Percentiles rank a stretch among this genome's conserved stretches.
These are phyloP conservation scores for Tetramorium simillimum DNA, from an alignment of 1,140 invertebrate species.

Conservation along the genomic window DNA sequence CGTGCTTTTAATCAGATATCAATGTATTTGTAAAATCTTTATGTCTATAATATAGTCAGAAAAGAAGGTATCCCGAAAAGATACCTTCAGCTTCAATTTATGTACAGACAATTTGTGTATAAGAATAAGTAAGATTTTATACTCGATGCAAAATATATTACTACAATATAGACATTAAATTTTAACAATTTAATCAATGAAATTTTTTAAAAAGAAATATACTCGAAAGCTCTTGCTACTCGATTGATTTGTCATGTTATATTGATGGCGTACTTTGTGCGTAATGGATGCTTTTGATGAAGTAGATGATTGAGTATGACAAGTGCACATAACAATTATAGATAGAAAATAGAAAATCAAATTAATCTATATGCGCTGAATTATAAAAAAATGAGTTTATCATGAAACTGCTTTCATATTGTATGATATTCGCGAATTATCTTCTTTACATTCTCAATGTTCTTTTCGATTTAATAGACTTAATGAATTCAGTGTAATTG, in stretches of 20 bases:
- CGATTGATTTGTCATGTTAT: slow-evolving; percentile 52
- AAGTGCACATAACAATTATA: slow-evolving; percentile 38
- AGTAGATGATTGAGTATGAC: slow-evolving; percentile 30
- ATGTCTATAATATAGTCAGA: slow-evolving; percentile 79
- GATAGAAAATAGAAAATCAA: slow-evolving; percentile 58
- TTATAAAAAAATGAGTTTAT: slow-evolving; percentile 25
- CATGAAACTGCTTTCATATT: slow-evolving; percentile 53
- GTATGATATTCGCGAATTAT: slow-evolving; percentile 36
- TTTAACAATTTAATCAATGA: slow-evolving; percentile 23
- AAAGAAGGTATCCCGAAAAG: slow-evolving; percentile 48
- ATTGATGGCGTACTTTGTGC: slow-evolving; percentile 47
- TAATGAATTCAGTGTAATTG: slow-evolving; percentile 44
- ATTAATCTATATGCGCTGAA: slow-evolving; percentile 43
- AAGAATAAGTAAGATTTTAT: slow-evolving; percentile 73
- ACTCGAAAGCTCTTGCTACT: slow-evolving; percentile 37
- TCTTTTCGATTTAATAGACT: slow-evolving; percentile 51
- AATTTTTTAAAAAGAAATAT: slow-evolving; percentile 48
- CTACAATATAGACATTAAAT: slow-evolving; percentile 57
- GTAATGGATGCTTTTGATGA: slow-evolving; percentile 42
- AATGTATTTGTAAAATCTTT: slow-evolving; percentile 71
- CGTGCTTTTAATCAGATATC: slow-evolving; percentile 78
- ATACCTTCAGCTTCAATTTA: slow-evolving; percentile 64
- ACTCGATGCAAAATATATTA: slow-evolving; percentile 67
- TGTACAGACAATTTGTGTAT: slow-evolving; percentile 76
- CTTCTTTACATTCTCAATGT: slow-evolving; percentile 21